phyloP scores from a whole-genome alignment of 2,113 vertebrate species.

The Nerophis lumbriciformis region DNA sequence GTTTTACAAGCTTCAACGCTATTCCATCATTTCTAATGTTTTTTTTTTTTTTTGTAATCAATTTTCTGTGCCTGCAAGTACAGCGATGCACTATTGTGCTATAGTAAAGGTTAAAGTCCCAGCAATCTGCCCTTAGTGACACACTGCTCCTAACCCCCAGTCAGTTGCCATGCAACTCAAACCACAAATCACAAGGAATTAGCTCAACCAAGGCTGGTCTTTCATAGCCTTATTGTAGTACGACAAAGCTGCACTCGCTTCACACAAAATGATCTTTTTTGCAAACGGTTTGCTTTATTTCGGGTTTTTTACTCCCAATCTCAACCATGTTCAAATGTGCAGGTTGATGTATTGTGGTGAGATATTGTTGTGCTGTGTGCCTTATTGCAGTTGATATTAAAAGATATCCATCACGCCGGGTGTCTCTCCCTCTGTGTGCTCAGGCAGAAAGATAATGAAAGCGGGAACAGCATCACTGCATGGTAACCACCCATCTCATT shows the following conservation, averaged over 20 bases:
- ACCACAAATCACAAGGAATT: slow-evolving; percentile 56
- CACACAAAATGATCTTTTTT: slow-evolving; percentile 22
- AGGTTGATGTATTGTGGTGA: neutral
- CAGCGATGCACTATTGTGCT: neutral
- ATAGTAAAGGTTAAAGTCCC: slow-evolving; percentile 47
- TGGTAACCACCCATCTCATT: slow-evolving; percentile 72
- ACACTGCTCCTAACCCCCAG: slow-evolving; percentile 48
- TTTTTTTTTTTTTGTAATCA: no score
- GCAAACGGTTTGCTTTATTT: slow-evolving; percentile 7
- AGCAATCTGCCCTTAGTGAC: slow-evolving; percentile 40
- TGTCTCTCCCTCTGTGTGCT: slow-evolving; percentile 14
- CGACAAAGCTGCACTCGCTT: slow-evolving; percentile 18
- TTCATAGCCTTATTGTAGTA: slow-evolving; percentile 27
- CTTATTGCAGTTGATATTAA: slow-evolving; percentile 28
- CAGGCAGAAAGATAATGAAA: slow-evolving; percentile 22
- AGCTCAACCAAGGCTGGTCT: slow-evolving; percentile 44
- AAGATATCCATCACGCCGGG: slow-evolving; percentile 12
- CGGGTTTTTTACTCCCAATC: slow-evolving; percentile 1
- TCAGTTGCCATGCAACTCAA: slow-evolving; percentile 68
- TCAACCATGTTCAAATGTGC: slow-evolving; percentile 1
- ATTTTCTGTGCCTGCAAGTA: neutral
- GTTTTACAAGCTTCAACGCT: neutral
- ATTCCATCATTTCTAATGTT: neutral
- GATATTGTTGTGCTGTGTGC: neutral
- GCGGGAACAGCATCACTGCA: slow-evolving; percentile 31